Evolutionary conservation across 2,113 vertebrate species (phyloP).

Genomic region (Catagonus wagneri): DNA sequence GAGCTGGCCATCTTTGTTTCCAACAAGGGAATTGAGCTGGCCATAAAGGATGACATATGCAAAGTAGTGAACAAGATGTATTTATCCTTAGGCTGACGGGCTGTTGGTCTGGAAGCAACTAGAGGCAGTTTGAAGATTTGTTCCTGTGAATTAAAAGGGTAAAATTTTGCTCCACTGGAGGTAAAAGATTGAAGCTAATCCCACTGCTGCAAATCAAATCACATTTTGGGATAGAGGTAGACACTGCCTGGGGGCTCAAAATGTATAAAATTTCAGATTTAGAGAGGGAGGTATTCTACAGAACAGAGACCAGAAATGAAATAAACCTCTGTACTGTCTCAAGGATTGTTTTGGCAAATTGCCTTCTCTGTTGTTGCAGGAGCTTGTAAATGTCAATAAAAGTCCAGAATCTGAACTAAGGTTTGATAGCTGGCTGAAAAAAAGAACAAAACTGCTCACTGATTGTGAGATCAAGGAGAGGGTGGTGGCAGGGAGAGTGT

Average conservation of each 20-base stretch:
- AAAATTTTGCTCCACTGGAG: not conserved
- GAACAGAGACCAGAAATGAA: not conserved
- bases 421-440: not conserved
- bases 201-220: not conserved
- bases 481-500: not conserved
- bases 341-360: not conserved
- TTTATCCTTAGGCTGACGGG: not conserved
- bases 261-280: not conserved
- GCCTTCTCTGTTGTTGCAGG: not conserved
- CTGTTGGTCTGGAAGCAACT: not conserved
- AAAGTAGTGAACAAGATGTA: no score
- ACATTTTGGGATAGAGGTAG: not conserved
- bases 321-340: not conserved
- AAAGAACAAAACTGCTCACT: not conserved
- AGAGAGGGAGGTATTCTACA: not conserved
- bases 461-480: not conserved
- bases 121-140: not conserved
- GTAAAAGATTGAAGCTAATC: not conserved
- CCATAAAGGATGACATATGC: not conserved
- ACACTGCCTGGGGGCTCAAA: not conserved
- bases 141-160: not conserved
- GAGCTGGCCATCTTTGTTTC: not conserved
- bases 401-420: not conserved
- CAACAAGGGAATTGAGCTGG: not conserved
- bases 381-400: not conserved